Evolutionary conservation across 1,140 invertebrate species (phyloP).

Genomic region (Eupristina koningsbergeri): DNA sequence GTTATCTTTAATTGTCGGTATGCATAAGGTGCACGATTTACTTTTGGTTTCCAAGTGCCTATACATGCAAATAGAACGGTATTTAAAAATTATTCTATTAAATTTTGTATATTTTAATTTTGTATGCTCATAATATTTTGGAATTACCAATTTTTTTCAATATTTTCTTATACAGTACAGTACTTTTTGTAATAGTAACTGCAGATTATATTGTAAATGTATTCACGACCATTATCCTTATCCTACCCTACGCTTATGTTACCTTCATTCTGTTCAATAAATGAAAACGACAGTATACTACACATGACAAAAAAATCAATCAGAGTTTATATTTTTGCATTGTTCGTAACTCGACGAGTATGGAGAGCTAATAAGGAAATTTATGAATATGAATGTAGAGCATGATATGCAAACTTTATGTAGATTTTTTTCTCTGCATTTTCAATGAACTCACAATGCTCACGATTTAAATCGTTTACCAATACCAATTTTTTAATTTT

Average conservation of each 20-base stretch:
- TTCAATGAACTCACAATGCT: no score
- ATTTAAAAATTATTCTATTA: no score
- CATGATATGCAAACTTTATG: not conserved
- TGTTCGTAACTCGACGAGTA: not conserved
- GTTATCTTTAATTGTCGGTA: not conserved
- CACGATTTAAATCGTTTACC: no score
- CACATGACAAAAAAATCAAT: slow-evolving; percentile 4
- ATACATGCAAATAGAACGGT: not conserved
- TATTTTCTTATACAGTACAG: no score
- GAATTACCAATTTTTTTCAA: no score
- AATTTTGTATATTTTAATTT: no score
- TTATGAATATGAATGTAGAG: not conserved
- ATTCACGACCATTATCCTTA: not conserved
- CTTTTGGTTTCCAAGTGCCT: not conserved
- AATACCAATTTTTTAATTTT: no score
- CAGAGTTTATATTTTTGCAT: not conserved
- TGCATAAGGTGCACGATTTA: not conserved
- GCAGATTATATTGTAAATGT: no score
- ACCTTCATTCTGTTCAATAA: not conserved
- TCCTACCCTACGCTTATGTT: not conserved
- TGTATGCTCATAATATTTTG: no score
- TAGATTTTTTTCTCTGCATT: no score
- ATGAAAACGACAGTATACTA: not conserved
- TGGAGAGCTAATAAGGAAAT: not conserved
- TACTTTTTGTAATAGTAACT: no score